A percentile compares a stretch with the other conserved stretches of the same genome.
These are phyloP conservation scores for Macrotrachela quadricornifera DNA, from an alignment of 1,140 invertebrate species.

Conservation along the genomic window DNA sequence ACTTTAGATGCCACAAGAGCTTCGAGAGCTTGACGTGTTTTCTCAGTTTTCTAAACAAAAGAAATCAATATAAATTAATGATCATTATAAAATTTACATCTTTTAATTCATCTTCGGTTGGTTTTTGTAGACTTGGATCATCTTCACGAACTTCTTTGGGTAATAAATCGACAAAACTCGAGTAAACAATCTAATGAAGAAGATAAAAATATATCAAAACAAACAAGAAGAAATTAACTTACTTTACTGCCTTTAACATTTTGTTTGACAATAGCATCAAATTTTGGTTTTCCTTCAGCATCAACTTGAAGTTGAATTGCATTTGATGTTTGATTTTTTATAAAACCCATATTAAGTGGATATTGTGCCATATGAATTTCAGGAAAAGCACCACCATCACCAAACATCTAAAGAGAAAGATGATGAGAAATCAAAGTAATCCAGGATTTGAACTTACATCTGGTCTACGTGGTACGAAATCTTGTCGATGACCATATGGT, in stretches of 20 bases:
- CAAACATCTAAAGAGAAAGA: constrained; percentile 41
- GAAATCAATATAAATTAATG: not conserved
- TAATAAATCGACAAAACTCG: constrained; percentile 72
- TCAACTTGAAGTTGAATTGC: constrained; percentile 79
- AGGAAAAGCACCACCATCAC: constrained; percentile 91
- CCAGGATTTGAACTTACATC: constrained; percentile 35
- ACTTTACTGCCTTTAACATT: constrained; percentile 40
- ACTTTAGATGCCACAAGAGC: constrained; percentile 27
- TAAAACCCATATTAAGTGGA: constrained; percentile 56
- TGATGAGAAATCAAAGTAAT: constrained; percentile 1
- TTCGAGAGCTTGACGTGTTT: constrained; percentile 25
- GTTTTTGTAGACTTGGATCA: constrained; percentile 61
- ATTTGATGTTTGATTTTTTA: constrained; percentile 43
- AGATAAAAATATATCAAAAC: not conserved
- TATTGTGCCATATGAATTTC: constrained; percentile 93
- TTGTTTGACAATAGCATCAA: constrained; percentile 78
- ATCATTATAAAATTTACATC: not conserved
- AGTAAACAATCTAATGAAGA: constrained; percentile 57
- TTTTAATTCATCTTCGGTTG: constrained; percentile 47
- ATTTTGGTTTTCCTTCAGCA: constrained; percentile 67
- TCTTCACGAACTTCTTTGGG: constrained; percentile 74
- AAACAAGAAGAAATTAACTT: too few relatives aligned
- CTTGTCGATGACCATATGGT: constrained; percentile 78
- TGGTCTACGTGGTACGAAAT: constrained; percentile 66
- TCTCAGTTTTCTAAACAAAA: constrained; percentile 21